Evolutionary conservation across 2,888 invertebrate genomes (phyloP), one percentile per base, ranked within the genome.

Genomic region (Conchocele bisecta): DNA sequence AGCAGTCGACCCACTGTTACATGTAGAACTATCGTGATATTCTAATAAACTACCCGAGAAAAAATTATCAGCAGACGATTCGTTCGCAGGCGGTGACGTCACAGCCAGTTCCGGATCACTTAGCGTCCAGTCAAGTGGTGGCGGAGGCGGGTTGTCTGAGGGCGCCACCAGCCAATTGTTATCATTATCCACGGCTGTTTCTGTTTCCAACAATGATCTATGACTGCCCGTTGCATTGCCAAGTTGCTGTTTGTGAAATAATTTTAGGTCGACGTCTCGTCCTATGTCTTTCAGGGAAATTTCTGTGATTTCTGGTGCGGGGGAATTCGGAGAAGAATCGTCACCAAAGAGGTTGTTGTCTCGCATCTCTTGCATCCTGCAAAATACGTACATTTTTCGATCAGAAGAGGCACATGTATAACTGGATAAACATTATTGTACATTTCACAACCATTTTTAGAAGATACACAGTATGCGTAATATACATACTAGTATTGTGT

Each of bases 321-420:
- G 79, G 3, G 76, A 68, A 15, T 67, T 61, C 3, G 75, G 69
- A 0, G 77, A 56, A 4, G 77, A 74, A 39, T 86, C 83, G 46
- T 83, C 86, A 5, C 84, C 85, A 67, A 86, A 83, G 17, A 88
- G 57, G 56, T 86, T 85, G 37, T 83, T 84, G 33, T 82, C 84
- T 50, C 79, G 79, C 85, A 88, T 85, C 57, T 88, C 83, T 56
- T 86, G 81, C 79, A 88, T 75, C 88, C 88, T 88, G 69, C 20
- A 78, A 72, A 44, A 44, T 29, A 20, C 61, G n/a, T n/a, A n/a
- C n/a, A n/a, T n/a, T n/a, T n/a, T n/a, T n/a, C n/a, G n/a, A n/a
- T n/a, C n/a, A n/a, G n/a, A n/a, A n/a, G n/a, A n/a, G n/a, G n/a
- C n/a, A n/a, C n/a, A n/a, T n/a, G n/a, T n/a, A n/a, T n/a, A n/a